These are phyloP conservation scores for Holocentrus rufus DNA, from an alignment of 2,797 vertebrate genomes.

Conservation along the genomic window DNA sequence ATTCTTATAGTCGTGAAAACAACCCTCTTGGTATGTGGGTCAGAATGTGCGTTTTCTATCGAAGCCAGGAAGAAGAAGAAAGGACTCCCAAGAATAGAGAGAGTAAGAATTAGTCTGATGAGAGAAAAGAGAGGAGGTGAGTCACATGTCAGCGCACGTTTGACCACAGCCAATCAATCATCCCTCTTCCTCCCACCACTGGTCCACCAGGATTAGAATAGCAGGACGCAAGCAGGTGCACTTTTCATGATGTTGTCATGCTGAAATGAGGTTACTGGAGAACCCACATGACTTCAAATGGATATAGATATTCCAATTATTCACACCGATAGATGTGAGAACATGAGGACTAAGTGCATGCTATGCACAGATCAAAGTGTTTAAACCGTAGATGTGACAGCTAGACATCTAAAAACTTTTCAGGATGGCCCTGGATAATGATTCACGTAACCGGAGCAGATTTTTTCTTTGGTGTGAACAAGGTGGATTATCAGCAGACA, in stretches of 20 bases:
- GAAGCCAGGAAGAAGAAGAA: constrained; percentile 12
- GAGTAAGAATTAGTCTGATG: constrained; percentile 16
- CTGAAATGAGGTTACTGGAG: constrained; percentile 5
- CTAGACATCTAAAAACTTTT: neutral
- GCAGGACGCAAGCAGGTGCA: constrained; percentile 17
- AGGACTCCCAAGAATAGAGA: neutral
- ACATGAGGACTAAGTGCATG: neutral
- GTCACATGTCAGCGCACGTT: constrained; percentile 26
- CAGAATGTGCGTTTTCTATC: constrained; percentile 17
- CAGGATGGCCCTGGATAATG: too few relatives aligned
- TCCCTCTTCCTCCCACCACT: constrained; percentile 7
- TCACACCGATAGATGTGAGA: neutral
- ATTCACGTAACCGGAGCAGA: too few relatives aligned
- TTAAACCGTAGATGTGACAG: neutral
- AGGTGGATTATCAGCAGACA: neutral
- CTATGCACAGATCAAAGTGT: constrained; percentile 13
- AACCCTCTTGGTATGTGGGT: constrained; percentile 15
- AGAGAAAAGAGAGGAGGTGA: neutral
- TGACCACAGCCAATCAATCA: constrained; percentile 37
- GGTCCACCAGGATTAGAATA: neutral
- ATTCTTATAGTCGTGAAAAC: constrained; percentile 14
- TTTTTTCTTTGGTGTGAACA: too few relatives aligned
- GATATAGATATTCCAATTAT: neutral
- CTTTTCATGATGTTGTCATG: constrained; percentile 22
- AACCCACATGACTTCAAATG: constrained; percentile 5